A percentile compares a stretch with the other conserved stretches of the same genome.
Evolutionary conservation across 2,888 invertebrate species (phyloP).

Genomic region (Hedya salicella): DNA sequence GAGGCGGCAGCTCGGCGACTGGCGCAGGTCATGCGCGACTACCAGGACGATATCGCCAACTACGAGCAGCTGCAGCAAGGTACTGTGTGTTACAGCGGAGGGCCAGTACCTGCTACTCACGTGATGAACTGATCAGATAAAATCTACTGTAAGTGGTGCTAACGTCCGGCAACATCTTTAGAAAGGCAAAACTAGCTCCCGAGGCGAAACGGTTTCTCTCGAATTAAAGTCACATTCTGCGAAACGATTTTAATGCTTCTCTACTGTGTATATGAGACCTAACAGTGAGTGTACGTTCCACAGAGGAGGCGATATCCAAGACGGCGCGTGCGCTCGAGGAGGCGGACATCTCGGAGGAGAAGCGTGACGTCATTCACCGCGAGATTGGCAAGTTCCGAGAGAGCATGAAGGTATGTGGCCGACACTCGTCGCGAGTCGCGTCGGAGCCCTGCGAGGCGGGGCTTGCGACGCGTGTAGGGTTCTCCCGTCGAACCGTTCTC

Average conservation of each 20-base stretch:
- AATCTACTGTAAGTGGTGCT: too few species aligned
- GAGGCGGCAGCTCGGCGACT: constrained; percentile 91
- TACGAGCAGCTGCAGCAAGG: constrained; percentile 87
- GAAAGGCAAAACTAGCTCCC: too few species aligned
- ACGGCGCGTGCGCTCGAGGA: constrained; percentile 90
- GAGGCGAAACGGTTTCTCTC: too few species aligned
- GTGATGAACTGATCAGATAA: too few species aligned
- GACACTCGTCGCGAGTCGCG: constrained; percentile 45
- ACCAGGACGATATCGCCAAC: constrained; percentile 90
- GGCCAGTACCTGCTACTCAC: constrained; percentile 87
- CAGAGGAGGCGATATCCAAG: constrained; percentile 88
- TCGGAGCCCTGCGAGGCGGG: constrained; percentile 47
- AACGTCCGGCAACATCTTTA: too few species aligned
- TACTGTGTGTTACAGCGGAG: constrained; percentile 51
- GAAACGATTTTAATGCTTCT: too few species aligned
- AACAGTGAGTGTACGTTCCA: constrained; percentile 45
- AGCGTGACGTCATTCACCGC: constrained; percentile 97
- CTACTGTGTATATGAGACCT: too few species aligned
- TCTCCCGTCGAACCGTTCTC: constrained; percentile 30
- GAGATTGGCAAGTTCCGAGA: constrained; percentile 99
- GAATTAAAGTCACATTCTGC: too few species aligned
- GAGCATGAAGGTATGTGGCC: constrained; percentile 96
- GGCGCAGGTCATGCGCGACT: constrained; percentile 92
- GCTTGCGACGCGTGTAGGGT: constrained; percentile 25
- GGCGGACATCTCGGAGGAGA: constrained; percentile 97